These are phyloP conservation scores for Eriocheir sinensis DNA, from an alignment of 1,140 invertebrate species.

Conservation along the genomic window DNA sequence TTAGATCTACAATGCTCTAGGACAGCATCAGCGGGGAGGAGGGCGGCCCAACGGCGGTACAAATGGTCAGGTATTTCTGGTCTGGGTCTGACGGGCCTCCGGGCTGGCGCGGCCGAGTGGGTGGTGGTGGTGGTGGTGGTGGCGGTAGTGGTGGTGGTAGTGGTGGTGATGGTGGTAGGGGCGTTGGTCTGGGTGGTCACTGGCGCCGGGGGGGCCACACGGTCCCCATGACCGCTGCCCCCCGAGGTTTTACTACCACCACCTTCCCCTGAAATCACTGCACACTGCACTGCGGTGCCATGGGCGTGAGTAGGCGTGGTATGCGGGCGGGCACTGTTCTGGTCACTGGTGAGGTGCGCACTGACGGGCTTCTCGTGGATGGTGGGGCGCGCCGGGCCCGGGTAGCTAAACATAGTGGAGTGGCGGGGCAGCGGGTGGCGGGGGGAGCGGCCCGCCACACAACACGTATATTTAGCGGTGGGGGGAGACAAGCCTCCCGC, in stretches of 20 bases:
- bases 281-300: constrained; percentile 67
- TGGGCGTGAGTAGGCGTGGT: constrained; percentile 65
- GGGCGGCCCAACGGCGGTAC: constrained; percentile 73
- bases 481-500: constrained; percentile 64
- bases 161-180: constrained; percentile 4
- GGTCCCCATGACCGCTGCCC: constrained; percentile 79
- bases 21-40: constrained; percentile 67
- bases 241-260: constrained; percentile 74
- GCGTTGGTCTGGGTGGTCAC: constrained; percentile 42
- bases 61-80: constrained; percentile 78
- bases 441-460: constrained; percentile 71
- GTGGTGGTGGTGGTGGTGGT: not conserved
- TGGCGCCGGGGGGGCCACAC: constrained; percentile 78
- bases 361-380: constrained; percentile 70
- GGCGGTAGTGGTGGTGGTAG: not conserved
- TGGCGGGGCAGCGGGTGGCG: constrained; percentile 72
- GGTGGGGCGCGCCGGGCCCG: constrained; percentile 76
- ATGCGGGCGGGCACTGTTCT: constrained; percentile 72
- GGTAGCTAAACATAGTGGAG: constrained; percentile 79
- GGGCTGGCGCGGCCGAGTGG: not conserved
- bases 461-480: constrained; percentile 75
- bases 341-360: constrained; percentile 75
- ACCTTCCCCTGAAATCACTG: constrained; percentile 63
- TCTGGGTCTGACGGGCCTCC: constrained; percentile 71
- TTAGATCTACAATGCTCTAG: constrained; percentile 52